Evolutionary conservation across 2,797 vertebrate species (phyloP), one percentile per base, ranked within the genome.

Genomic region (Liparis tanakae): DNA sequence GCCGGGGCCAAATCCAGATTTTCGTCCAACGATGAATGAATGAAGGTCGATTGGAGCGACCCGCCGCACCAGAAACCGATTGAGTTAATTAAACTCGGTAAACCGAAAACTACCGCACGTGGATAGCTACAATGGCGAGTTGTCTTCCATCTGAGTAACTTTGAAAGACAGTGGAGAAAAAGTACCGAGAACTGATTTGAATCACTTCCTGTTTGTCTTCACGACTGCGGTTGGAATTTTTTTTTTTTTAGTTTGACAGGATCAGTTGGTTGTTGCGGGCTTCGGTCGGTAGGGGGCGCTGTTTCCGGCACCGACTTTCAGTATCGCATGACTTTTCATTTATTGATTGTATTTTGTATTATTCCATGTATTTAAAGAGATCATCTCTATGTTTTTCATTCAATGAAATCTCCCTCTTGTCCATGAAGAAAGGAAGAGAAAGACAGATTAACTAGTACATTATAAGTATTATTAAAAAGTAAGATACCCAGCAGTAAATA

Each of bases 201-300:
- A 53, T 25, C 63, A 65, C 48, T 65, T 65, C 63, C 63, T 65
- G 63, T 53, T 65, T 64, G 33, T 64, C 61, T 36, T 22, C 33
- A 20, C 62, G 15, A 13, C 14, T 51, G 46, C n/a, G 60, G 46
- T 62, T 46, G 20, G 59, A 15, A 1, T 44, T 44, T 17, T 44
- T 7, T 8, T 18, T 18, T 33, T 50, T 50, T n/a, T 20, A 10
- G 10, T 22, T 10, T 20, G 36, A 39, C 36, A 22, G 36, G 13
- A 39, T 13, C 36, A 8, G 34, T 0, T 3, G 0, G 39, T 12
- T 22, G 34, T 50, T 39, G 2, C 50, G 1, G 0, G 6, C 20
- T 37, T 6, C 0, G 7, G 18, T 0, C 85, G 56, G 30, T 20
- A 58, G 71, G 51, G 7, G 79, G 79, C 74, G 79, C 76, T 56